Evolutionary conservation across 1,140 invertebrate species (phyloP).

Genomic region (Drosophila rhopaloa): DNA sequence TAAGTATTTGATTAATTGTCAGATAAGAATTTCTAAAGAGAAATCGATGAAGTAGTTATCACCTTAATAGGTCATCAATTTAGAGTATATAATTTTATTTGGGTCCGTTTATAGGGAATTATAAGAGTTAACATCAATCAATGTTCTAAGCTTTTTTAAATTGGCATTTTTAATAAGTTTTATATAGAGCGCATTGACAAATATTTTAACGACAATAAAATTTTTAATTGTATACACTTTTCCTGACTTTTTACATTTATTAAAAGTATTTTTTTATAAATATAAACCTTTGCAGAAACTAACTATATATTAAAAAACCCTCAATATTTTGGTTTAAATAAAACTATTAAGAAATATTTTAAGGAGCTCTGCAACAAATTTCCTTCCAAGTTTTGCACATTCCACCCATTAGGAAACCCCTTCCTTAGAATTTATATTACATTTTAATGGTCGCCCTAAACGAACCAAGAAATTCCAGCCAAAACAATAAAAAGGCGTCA

Average conservation of each 20-base stretch:
- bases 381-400: neutral
- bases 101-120: neutral
- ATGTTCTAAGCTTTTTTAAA: no score
- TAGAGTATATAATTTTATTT: neutral
- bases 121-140: neutral
- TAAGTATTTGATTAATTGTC: constrained; percentile 38
- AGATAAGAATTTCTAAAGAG: constrained; percentile 4
- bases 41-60: constrained; percentile 24
- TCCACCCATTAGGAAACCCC: neutral
- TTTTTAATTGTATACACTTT: no score
- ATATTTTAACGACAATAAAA: no score
- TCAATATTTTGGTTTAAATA: no score
- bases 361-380: no score
- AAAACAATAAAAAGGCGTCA: constrained; percentile 68
- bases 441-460: constrained; percentile 52
- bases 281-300: no score
- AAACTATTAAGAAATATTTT: no score
- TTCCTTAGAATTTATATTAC: neutral
- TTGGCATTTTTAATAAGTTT: no score
- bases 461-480: constrained; percentile 58
- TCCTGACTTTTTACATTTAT: no score
- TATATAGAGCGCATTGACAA: no score
- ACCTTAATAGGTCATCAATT: constrained; percentile 8
- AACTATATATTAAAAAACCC: no score
- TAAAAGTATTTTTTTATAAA: no score